These are phyloP conservation scores for Anarrhichthys ocellatus DNA, from an alignment of 2,113 vertebrate genomes.

Conservation along the genomic window DNA sequence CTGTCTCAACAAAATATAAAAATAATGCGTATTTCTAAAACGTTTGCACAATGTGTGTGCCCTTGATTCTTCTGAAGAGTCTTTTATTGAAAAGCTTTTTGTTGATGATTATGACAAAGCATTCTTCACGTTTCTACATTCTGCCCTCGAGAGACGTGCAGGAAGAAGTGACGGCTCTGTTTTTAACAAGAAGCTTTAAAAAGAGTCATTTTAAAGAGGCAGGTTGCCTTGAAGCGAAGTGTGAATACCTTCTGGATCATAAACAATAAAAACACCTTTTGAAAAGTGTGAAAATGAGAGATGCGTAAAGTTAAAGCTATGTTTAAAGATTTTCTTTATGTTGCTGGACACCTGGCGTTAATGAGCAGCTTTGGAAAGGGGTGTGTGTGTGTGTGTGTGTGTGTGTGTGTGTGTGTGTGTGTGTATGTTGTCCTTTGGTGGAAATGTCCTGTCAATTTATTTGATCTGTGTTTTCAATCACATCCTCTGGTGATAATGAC, in stretches of 20 bases:
- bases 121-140: slow-evolving; percentile 1
- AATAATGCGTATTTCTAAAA: neutral
- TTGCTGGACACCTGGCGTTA: slow-evolving; percentile 64
- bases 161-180: neutral
- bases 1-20: neutral
- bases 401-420: too few relatives aligned
- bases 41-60: too few relatives aligned
- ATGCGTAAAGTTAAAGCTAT: slow-evolving; percentile 47
- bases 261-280: slow-evolving; percentile 40
- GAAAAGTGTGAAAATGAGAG: slow-evolving; percentile 48
- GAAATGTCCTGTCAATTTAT: slow-evolving; percentile 8
- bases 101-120: slow-evolving; percentile 16
- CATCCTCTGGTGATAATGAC: neutral
- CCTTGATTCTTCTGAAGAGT: neutral
- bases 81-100: neutral
- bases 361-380: slow-evolving; percentile 42
- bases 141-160: slow-evolving; percentile 13
- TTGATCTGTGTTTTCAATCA: neutral
- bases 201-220: slow-evolving; percentile 22
- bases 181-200: slow-evolving; percentile 48
- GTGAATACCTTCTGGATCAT: slow-evolving; percentile 47
- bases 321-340: slow-evolving; percentile 60
- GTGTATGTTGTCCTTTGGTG: neutral
- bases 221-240: slow-evolving; percentile 48
- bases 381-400: too few relatives aligned